Percentiles rank a stretch among this genome's conserved stretches.
Conservation (phyloP, 2,797 vertebrate genomes). For the Poecile montanus region DNA sequence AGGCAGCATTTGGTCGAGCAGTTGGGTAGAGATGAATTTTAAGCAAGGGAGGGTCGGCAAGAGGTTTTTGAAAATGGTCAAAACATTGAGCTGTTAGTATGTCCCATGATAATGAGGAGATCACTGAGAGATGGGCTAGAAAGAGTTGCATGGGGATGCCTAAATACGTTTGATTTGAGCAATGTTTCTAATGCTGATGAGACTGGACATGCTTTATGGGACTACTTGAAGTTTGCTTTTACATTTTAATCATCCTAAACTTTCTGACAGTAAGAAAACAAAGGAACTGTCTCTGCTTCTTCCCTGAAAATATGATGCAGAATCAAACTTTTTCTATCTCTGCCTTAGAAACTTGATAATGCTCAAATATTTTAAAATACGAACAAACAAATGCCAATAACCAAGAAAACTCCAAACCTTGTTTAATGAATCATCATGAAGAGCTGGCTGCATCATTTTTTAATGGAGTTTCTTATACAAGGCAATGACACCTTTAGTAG, state of each 20-base stretch:
- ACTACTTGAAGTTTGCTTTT: neutral
- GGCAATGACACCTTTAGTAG: neutral
- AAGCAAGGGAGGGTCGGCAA: neutral
- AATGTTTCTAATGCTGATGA: constrained; percentile 38
- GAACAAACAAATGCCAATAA: neutral
- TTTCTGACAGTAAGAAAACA: neutral
- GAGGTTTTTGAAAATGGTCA: constrained; percentile 4
- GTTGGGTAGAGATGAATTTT: constrained; percentile 36
- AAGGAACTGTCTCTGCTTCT: neutral
- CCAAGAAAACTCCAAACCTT: neutral
- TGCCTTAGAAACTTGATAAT: neutral
- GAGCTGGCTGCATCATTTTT: neutral
- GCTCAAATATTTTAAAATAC: neutral
- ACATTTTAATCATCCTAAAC: constrained; percentile 15
- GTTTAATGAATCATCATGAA: neutral
- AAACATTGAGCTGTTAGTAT: neutral
- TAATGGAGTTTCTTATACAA: neutral
- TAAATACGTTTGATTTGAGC: neutral
- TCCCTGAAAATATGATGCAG: neutral
- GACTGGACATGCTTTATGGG: neutral
- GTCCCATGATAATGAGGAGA: constrained; percentile 29
- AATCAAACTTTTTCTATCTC: neutral
- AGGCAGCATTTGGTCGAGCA: constrained; percentile 55
- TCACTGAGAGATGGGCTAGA: neutral
- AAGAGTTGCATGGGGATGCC: neutral